Conservation (phyloP, 2,888 invertebrate genomes). For the Volucella zonaria region DNA sequence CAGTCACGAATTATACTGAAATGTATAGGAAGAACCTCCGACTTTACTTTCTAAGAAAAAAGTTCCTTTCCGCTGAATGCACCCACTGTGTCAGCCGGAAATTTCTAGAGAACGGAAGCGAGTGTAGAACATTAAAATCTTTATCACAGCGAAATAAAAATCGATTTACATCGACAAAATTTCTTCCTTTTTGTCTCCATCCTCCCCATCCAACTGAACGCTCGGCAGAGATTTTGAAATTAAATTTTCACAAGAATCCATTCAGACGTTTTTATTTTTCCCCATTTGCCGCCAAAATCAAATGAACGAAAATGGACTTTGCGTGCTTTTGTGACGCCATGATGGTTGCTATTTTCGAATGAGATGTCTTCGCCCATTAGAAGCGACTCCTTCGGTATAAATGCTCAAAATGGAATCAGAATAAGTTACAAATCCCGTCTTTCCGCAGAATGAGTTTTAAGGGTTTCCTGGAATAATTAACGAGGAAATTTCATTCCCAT, state of each 20-base stretch:
- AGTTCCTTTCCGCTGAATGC: constrained; percentile 8
- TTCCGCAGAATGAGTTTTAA: background rate
- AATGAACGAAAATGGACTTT: constrained; percentile 18
- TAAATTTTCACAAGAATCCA: constrained; percentile 48
- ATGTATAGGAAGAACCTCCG: too few species aligned
- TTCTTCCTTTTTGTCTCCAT: constrained; percentile 8
- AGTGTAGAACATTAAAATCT: constrained; percentile 41
- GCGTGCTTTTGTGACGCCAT: constrained; percentile 48
- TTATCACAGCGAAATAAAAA: constrained; percentile 44
- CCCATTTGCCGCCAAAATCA: background rate
- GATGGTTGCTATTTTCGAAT: constrained; percentile 6
- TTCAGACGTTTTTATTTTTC: background rate
- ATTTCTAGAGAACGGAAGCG: constrained; percentile 19
- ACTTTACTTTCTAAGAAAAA: background rate
- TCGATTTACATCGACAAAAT: constrained; percentile 42
- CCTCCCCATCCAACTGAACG: background rate
- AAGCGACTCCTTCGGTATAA: constrained; percentile 7
- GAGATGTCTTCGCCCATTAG: constrained; percentile 33
- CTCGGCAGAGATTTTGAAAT: constrained; percentile 22
- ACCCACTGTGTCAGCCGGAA: constrained; percentile 40
- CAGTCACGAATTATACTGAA: too few species aligned
- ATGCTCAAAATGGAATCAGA: background rate
- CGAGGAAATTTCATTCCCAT: constrained; percentile 2
- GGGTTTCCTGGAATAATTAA: constrained; percentile 21
- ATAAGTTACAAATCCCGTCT: background rate